These are phyloP conservation scores for Zosterops japonicus DNA, from an alignment of 2,113 vertebrate genomes.

Conservation along the genomic window DNA sequence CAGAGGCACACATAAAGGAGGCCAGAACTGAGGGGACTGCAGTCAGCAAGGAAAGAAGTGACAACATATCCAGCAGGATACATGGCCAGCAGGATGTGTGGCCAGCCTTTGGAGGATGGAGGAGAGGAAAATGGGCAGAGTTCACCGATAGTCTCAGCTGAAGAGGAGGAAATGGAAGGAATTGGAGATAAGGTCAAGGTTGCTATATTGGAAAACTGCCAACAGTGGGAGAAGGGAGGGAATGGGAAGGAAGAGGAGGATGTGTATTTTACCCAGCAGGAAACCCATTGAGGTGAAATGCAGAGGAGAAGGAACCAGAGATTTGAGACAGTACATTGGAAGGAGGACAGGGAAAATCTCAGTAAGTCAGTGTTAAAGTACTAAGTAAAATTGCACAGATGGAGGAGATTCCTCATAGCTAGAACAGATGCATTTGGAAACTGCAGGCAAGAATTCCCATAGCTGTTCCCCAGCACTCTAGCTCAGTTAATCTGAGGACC, in stretches of 20 bases:
- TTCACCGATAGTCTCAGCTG: not conserved
- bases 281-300: not conserved
- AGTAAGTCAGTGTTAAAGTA: not conserved
- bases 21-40: not conserved
- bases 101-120: conserved; percentile 10
- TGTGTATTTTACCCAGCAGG: conserved; percentile 23
- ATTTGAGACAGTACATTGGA: not conserved
- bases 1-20: not conserved
- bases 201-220: conserved; percentile 41
- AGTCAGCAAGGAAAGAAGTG: not conserved
- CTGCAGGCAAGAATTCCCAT: not conserved
- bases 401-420: not conserved
- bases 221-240: not conserved
- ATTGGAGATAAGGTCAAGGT: conserved; percentile 27
- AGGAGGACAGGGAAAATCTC: not conserved
- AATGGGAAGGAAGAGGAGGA: conserved; percentile 37
- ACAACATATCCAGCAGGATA: conserved; percentile 43
- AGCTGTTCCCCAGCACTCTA: not conserved
- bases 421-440: not conserved
- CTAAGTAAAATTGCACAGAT: not conserved
- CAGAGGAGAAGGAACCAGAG: not conserved
- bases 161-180: conserved; percentile 47
- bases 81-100: conserved; percentile 10
- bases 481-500: not conserved
- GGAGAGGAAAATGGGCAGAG: conserved; percentile 18